Conservation (phyloP, 2,888 invertebrate genomes). For the Athalia rosae region DNA sequence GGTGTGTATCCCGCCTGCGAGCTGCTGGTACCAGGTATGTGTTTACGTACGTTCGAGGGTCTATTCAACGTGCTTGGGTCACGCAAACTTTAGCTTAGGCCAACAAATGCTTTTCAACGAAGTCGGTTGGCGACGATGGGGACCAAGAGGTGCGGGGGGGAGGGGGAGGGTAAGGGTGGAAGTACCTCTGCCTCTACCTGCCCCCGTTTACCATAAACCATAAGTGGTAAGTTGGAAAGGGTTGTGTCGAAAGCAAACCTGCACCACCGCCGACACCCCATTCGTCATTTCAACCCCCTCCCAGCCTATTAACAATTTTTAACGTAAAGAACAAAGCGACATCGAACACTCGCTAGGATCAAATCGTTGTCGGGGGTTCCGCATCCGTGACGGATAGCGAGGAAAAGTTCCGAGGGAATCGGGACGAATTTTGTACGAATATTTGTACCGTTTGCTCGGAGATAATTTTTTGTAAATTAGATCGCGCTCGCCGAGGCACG, state of each 20-base stretch:
- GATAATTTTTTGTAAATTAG: too few species aligned
- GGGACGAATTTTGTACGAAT: too few species aligned
- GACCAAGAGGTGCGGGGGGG: background rate
- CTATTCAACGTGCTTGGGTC: constrained; percentile 43
- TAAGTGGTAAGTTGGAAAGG: constrained; percentile 35
- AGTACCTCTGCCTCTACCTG: background rate
- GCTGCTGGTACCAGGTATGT: too few species aligned
- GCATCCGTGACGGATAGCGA: background rate
- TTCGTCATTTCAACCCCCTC: constrained; percentile 1
- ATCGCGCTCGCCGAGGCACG: too few species aligned
- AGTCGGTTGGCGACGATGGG: background rate
- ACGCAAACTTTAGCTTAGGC: constrained; percentile 43
- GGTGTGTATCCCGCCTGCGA: too few species aligned
- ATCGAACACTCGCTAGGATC: too few species aligned
- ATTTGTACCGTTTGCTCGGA: too few species aligned
- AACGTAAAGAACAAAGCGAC: too few species aligned
- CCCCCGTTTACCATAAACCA: constrained; percentile 35
- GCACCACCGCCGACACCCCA: background rate
- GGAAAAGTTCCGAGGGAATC: background rate
- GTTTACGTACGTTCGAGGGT: background rate
- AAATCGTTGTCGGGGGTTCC: too few species aligned
- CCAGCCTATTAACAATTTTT: background rate
- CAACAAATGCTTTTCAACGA: constrained; percentile 41
- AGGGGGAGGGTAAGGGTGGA: too few species aligned
- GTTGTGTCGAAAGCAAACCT: constrained; percentile 10